phyloP scores from a whole-genome alignment of 2,113 vertebrate species.

The Varanus salvator region DNA sequence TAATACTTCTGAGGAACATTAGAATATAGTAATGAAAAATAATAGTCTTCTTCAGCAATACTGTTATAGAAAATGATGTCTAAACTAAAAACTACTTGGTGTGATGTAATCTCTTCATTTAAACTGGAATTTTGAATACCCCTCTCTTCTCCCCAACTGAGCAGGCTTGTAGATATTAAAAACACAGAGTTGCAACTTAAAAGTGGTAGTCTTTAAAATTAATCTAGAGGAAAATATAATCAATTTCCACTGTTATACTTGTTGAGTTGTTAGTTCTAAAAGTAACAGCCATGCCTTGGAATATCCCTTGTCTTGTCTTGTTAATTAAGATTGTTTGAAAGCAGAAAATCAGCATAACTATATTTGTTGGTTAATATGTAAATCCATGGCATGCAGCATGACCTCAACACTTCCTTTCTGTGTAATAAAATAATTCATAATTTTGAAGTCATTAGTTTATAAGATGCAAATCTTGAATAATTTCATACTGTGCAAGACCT shows the following conservation, averaged over 20 bases:
- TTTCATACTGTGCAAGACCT: not conserved
- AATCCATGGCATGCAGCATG: not conserved
- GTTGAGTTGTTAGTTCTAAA: not conserved
- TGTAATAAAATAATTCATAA: not conserved
- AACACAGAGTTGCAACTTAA: not conserved
- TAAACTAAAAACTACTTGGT: not conserved
- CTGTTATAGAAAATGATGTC: not conserved
- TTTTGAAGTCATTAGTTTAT: not conserved
- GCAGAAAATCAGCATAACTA: not conserved
- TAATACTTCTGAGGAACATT: not conserved
- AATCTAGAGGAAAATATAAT: not conserved
- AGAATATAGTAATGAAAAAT: not conserved
- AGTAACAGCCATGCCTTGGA: not conserved
- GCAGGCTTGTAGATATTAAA: too few relatives aligned
- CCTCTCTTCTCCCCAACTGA: not conserved
- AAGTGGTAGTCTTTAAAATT: not conserved
- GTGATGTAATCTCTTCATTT: not conserved
- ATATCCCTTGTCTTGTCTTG: not conserved
- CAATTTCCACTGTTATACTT: not conserved
- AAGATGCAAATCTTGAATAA: not conserved
- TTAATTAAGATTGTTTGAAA: not conserved
- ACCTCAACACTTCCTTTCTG: not conserved
- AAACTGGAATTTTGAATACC: not conserved
- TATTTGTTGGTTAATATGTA: not conserved
- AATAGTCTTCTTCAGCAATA: not conserved